phyloP scores from a whole-genome alignment of 2,888 invertebrate genomes.

The Odontocolon sp. region DNA sequence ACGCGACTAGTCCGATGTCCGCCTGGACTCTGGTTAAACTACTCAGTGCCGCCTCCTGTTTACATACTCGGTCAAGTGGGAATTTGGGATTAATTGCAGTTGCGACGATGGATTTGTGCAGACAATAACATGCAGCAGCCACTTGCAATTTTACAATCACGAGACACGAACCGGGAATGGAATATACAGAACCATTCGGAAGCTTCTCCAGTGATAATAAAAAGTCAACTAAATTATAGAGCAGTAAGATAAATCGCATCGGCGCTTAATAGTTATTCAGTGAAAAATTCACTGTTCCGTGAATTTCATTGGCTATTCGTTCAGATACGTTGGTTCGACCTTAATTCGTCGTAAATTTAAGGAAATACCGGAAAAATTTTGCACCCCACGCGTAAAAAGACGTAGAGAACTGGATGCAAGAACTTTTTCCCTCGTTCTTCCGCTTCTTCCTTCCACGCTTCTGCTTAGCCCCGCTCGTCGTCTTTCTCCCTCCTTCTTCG shows the following conservation, averaged over 20 bases:
- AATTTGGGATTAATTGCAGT: constrained; percentile 20
- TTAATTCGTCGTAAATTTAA: constrained; percentile 2
- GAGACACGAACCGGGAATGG: not conserved
- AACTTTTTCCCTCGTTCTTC: constrained; percentile 23
- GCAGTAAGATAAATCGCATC: too few species aligned
- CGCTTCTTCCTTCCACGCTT: constrained; percentile 7
- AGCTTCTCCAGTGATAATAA: too few species aligned
- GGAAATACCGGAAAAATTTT: not conserved
- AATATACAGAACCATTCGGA: not conserved
- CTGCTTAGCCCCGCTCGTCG: constrained; percentile 30
- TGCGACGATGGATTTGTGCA: not conserved
- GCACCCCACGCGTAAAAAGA: not conserved
- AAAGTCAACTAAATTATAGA: too few species aligned
- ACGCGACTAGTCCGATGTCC: constrained; percentile 9
- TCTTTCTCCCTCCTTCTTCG: constrained; percentile 39
- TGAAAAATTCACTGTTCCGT: constrained; percentile 2
- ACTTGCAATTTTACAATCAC: not conserved
- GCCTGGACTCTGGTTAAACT: constrained; percentile 29
- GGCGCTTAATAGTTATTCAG: not conserved
- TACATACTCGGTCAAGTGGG: constrained; percentile 26
- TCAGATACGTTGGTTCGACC: constrained; percentile 8
- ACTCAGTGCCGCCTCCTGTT: constrained; percentile 14
- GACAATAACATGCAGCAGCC: constrained; percentile 21
- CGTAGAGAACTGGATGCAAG: not conserved
- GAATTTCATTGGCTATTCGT: constrained; percentile 10